These are phyloP conservation scores for Enteromius trimaculatus DNA, from an alignment of 2,797 vertebrate species.

Conservation along the genomic window DNA sequence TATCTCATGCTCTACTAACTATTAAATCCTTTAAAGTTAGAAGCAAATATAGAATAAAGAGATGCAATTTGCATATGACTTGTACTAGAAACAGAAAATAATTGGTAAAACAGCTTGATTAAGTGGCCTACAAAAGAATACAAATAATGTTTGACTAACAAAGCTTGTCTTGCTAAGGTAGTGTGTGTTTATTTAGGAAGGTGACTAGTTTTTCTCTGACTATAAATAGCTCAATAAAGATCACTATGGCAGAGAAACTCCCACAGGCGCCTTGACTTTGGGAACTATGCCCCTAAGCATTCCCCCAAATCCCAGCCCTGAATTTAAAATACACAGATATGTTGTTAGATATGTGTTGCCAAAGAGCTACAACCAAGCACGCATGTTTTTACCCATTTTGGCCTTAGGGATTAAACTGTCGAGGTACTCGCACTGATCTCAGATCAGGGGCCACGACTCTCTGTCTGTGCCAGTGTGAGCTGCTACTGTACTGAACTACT, in stretches of 20 bases:
- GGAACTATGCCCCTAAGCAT: slow-evolving; percentile 41
- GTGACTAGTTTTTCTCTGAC: slow-evolving; percentile 26
- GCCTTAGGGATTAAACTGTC: slow-evolving; percentile 45
- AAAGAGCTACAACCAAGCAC: slow-evolving; percentile 40
- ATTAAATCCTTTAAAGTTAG: neutral
- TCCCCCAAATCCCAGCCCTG: slow-evolving; percentile 27
- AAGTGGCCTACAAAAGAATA: neutral
- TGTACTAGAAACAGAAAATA: neutral
- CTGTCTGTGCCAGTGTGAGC: slow-evolving; percentile 13
- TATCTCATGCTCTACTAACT: neutral
- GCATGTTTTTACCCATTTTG: slow-evolving; percentile 34
- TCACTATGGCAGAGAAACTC: slow-evolving; percentile 34
- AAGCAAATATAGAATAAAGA: neutral
- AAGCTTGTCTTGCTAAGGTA: neutral
- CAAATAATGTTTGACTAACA: neutral
- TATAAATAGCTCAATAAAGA: slow-evolving; percentile 36
- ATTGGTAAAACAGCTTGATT: neutral
- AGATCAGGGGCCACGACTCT: slow-evolving; percentile 25
- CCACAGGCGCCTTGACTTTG: slow-evolving; percentile 46
- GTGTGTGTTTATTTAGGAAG: slow-evolving; percentile 25
- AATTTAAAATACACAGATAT: slow-evolving; percentile 38
- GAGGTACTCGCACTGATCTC: slow-evolving; percentile 33
- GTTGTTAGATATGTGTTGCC: slow-evolving; percentile 43
- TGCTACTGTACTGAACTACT: slow-evolving; percentile 21
- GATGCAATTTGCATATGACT: neutral